Conservation (phyloP, 2,888 invertebrate species). For the Cryptophagus acutangulus region DNA sequence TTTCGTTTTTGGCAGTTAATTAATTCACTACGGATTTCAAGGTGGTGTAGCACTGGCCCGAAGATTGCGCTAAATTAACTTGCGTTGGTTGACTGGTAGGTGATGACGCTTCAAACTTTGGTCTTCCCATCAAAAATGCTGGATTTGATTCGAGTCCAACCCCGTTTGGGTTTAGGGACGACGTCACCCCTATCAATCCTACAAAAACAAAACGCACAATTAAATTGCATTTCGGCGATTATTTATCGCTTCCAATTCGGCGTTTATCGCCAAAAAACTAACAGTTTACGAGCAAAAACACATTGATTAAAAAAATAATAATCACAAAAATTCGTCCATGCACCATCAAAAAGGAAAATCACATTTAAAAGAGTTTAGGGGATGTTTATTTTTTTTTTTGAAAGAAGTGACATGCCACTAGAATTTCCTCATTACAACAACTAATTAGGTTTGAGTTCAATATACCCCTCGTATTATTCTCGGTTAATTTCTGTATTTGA, state of each 20-base stretch:
- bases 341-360: no score
- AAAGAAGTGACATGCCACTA: no score
- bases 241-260: no score
- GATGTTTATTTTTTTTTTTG: no score
- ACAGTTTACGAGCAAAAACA: no score
- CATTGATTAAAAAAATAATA: no score
- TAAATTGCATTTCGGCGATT: not conserved
- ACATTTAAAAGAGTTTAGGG: no score
- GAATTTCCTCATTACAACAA: no score
- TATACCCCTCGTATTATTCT: slow-evolving; percentile 39
- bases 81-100: slow-evolving; percentile 38
- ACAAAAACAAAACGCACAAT: slow-evolving; percentile 7
- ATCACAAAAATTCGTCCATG: no score
- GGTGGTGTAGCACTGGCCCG: slow-evolving; percentile 41
- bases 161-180: slow-evolving; percentile 63
- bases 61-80: slow-evolving; percentile 39
- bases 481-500: slow-evolving; percentile 48
- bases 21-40: slow-evolving; percentile 23
- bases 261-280: no score
- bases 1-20: slow-evolving; percentile 10
- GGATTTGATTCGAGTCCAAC: slow-evolving; percentile 59
- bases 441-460: no score
- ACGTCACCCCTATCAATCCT: slow-evolving; percentile 53
- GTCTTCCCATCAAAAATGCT: slow-evolving; percentile 51
- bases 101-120: slow-evolving; percentile 59